phyloP scores from a whole-genome alignment of 2,113 vertebrate species.

The Apus apus region DNA sequence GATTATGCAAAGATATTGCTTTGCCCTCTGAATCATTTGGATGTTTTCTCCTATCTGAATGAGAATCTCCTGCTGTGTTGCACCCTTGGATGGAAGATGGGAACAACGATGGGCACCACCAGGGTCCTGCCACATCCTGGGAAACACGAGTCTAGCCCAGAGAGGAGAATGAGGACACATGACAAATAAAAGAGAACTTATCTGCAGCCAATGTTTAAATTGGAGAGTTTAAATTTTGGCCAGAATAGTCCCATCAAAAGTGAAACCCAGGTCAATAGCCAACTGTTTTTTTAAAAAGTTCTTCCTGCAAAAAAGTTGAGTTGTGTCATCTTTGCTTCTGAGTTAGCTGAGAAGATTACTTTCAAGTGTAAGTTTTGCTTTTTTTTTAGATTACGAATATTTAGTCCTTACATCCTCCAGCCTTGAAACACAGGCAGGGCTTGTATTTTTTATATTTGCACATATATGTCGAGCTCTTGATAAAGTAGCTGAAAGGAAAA shows the following conservation, averaged over 20 bases:
- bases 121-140: neutral
- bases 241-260: neutral
- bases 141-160: neutral
- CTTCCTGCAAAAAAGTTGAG: neutral
- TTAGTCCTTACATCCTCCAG: neutral
- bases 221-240: neutral
- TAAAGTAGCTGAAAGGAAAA: neutral
- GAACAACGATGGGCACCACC: neutral
- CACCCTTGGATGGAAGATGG: neutral
- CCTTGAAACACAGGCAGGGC: neutral
- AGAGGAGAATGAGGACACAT: rapidly evolving
- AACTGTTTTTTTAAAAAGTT: neutral
- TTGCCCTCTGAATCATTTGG: neutral
- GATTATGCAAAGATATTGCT: neutral
- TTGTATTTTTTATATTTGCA: neutral
- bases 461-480: neutral
- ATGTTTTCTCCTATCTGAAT: neutral
- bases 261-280: neutral
- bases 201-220: neutral
- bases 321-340: neutral
- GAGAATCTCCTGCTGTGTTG: neutral
- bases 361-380: neutral
- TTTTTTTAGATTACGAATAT: neutral
- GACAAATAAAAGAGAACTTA: neutral
- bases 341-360: neutral